Conservation (phyloP, 2,113 vertebrate genomes). For the Oxyruncus cristatus region DNA sequence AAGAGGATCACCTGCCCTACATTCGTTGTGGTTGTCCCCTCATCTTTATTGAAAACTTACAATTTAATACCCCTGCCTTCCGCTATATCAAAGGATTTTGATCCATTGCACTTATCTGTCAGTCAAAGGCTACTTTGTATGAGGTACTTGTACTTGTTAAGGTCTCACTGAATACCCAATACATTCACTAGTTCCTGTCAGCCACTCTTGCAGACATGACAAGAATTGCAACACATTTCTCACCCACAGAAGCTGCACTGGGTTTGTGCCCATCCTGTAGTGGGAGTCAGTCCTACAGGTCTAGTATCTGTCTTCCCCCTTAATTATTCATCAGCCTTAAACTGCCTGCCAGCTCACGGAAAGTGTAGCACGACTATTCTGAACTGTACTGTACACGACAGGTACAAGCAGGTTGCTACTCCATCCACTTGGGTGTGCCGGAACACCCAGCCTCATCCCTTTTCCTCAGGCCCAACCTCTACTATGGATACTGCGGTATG, state of each 20-base stretch:
- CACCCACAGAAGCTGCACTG: not conserved
- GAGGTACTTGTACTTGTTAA: not conserved
- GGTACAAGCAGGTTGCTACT: not conserved
- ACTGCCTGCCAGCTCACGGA: not conserved
- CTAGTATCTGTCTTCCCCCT: not conserved
- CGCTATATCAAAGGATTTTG: not conserved
- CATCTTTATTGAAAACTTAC: conserved; percentile 17
- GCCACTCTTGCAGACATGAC: not conserved
- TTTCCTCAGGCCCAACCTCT: not conserved
- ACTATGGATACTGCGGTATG: fast-evolving
- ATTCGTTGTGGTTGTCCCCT: not conserved
- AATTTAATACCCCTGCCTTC: conserved; percentile 16
- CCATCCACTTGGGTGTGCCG: not conserved
- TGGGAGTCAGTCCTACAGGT: not conserved
- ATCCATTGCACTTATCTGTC: not conserved
- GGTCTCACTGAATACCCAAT: not conserved
- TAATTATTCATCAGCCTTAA: not conserved
- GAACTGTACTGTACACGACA: fast-evolving
- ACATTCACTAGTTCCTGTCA: not conserved
- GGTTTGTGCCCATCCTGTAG: not conserved
- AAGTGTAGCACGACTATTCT: not conserved
- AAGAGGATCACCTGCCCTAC: not conserved
- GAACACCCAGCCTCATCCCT: not conserved
- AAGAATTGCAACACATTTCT: conserved; percentile 1
- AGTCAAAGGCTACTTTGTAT: conserved; percentile 6